A percentile compares a stretch with the other conserved stretches of the same genome.
phyloP scores from a whole-genome alignment of 2,797 vertebrate species.

The Halcyon smyrnensis region DNA sequence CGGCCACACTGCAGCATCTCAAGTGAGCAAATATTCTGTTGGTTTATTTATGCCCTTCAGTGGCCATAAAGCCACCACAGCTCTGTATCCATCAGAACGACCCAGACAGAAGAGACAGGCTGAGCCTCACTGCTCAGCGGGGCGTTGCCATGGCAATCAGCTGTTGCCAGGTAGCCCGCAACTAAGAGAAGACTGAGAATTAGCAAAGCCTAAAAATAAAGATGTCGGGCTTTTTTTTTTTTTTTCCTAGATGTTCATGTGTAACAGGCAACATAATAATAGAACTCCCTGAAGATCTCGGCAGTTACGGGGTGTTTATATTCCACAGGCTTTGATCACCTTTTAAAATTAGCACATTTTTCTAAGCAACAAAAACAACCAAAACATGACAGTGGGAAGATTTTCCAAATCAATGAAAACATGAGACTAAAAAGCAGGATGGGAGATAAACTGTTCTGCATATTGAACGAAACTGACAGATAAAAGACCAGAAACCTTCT shows the following conservation, averaged over 20 bases:
- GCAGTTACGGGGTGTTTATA: neutral
- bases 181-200: slow-evolving; percentile 79
- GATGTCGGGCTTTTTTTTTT: slow-evolving; percentile 42
- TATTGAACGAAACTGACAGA: neutral
- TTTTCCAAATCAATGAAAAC: neutral
- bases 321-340: neutral
- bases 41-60: neutral
- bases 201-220: slow-evolving; percentile 86
- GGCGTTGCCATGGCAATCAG: slow-evolving; percentile 80
- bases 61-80: slow-evolving; percentile 15
- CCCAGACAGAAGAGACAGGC: slow-evolving; percentile 59
- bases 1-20: neutral
- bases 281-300: neutral
- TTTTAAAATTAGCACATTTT: slow-evolving; percentile 22
- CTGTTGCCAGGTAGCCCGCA: slow-evolving; percentile 84
- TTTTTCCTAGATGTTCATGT: slow-evolving; percentile 52
- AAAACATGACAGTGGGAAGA: neutral
- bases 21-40: neutral
- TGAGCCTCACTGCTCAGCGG: slow-evolving; percentile 69
- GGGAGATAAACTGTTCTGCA: neutral
- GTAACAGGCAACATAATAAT: slow-evolving; percentile 68
- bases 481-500: neutral
- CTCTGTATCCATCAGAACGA: slow-evolving; percentile 37
- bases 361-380: neutral
- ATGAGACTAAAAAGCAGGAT: neutral